Evolutionary conservation across 2,797 vertebrate species (phyloP), one percentile per base, ranked within the genome.

Genomic region (Chanos chanos): DNA sequence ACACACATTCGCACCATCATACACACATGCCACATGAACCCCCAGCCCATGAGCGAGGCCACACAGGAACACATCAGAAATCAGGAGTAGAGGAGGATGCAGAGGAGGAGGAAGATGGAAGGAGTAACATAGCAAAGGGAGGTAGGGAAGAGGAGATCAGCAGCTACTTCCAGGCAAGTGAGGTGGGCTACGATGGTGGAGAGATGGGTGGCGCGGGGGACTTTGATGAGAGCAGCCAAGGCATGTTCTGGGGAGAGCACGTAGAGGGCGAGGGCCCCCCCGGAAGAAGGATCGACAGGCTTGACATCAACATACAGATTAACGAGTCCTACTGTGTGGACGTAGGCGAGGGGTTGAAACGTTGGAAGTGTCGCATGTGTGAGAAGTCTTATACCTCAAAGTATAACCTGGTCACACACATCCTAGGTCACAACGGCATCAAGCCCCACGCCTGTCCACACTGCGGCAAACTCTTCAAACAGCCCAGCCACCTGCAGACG

Each of bases 331-430:
- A 98, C 86, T 93, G 96, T 34, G 95, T 98, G 30, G 96, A 97
- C 31, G 93, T 94, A 0, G 95, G 94, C 0, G 94, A 95, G 53
- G 93, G 93, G 1, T 88, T 97, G 81, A 94, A 94, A 70, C 94
- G 95, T 73, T 98, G 95, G 95, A 97, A 97, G 82, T 98, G 96
- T 77, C 94, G 95, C 75, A 94, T 97, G 91, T 98, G 96, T 0
- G 96, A 98, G 70, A 98, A 98, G 78, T 98, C 96, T 0, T 98
- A 98, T 88, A 98, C 96, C 0, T 98, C 96, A 72, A 98, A 98
- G 82, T 98, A 98, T 90, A 98, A 98, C 83, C 88, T 98, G 78
- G 95, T 98, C 34, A 98, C 96, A 0, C 96, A 98, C 87, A 97
- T 98, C 75, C 86, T 98, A 80, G 95, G 95, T 63, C 96, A 98